phyloP scores from a whole-genome alignment of 2,888 invertebrate genomes.

The Meghimatium bilineatum region DNA sequence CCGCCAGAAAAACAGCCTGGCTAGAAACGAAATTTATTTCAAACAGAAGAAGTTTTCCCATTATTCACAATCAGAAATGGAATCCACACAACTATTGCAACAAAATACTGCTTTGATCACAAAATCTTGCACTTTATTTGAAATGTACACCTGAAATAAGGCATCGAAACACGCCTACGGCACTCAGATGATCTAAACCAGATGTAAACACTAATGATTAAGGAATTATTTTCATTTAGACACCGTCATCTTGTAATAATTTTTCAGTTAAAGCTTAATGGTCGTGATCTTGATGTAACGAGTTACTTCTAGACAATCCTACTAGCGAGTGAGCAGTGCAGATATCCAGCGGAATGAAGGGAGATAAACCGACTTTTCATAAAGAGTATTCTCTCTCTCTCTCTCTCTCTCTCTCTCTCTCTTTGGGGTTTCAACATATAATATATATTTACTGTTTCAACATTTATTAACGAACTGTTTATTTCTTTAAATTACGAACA shows the following conservation, averaged over 20 bases:
- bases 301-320: background rate
- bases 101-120: background rate
- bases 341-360: background rate
- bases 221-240: background rate
- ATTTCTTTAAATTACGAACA: no score
- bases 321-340: background rate
- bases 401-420: background rate
- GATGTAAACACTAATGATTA: background rate
- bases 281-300: background rate
- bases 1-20: conserved; percentile 49
- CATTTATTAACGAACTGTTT: no score
- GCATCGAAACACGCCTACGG: background rate
- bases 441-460: no score
- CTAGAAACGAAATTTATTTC: conserved; percentile 45
- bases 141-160: background rate
- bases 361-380: conserved; percentile 2
- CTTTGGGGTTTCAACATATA: no score
- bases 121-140: background rate
- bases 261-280: background rate
- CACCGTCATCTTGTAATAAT: background rate
- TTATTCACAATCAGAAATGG: background rate
- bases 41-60: conserved; percentile 51
- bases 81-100: background rate
- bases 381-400: background rate
- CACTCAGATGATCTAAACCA: background rate